Conservation (phyloP, 2,113 vertebrate genomes). For the Ophthalmolycus amberensis region DNA sequence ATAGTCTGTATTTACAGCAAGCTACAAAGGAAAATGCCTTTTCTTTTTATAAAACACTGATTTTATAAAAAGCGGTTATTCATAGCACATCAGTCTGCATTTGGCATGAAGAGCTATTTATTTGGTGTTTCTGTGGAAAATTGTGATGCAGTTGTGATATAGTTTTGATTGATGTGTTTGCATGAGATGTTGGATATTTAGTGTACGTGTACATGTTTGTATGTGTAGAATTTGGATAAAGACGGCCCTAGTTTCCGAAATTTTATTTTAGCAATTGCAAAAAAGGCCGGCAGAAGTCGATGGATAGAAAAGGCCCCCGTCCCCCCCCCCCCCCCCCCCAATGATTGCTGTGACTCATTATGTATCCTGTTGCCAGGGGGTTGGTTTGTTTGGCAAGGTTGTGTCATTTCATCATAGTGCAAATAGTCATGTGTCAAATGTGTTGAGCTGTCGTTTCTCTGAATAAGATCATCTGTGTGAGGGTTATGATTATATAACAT, state of each 20-base stretch:
- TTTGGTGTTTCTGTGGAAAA: neutral
- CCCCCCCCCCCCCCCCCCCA: neutral
- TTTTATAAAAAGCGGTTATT: no score
- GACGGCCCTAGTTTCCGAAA: no score
- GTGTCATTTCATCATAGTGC: conserved; percentile 11
- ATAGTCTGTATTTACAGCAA: no score
- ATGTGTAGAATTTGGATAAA: no score
- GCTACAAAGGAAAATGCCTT: no score
- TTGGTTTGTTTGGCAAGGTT: neutral
- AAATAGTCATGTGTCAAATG: conserved; percentile 23
- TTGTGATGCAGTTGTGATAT: neutral
- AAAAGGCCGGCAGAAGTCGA: neutral
- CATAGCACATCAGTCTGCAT: neutral
- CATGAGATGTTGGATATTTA: no score
- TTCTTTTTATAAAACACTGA: neutral
- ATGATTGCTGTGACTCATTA: conserved; percentile 25
- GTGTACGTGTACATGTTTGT: no score
- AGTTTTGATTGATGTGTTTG: no score
- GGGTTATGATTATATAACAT: conserved; percentile 8
- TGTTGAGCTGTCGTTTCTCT: conserved; percentile 11
- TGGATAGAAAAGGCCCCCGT: neutral
- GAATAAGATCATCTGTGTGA: neutral
- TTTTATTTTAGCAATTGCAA: no score
- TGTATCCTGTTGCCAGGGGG: conserved; percentile 17
- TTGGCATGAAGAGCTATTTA: neutral